Evolutionary conservation across 2,797 vertebrate species (phyloP), one percentile per base, ranked within the genome.

Genomic region (Nyctalus aviator): DNA sequence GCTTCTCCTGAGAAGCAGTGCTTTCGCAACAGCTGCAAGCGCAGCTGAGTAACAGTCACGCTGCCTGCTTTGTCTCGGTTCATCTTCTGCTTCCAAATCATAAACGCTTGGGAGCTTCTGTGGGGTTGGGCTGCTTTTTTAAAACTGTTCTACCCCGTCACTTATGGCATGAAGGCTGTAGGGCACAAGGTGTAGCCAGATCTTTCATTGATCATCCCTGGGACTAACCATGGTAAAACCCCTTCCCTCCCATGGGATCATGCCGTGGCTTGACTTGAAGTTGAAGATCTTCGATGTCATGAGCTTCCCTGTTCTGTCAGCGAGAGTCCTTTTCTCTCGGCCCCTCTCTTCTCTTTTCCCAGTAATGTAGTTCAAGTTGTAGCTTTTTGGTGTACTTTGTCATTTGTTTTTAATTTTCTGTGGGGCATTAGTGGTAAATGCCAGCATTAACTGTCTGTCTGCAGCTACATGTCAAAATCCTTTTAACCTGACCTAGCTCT

Each of bases 381-480:
- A 76, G 69, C 25, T 27, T 75, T 69, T 23, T 3, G 15, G 4
- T 78, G 13, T 84, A 2, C 23, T 53, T 68, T 69, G 35, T 91
- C 55, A 50, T 90, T 93, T 90, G 57, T 64, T 66, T 90, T 85
- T n/a, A 79, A 59, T 48, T 55, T 88, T 88, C 77, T 64, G n/a
- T 88, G 57, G 57, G 48, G 11, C 48, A 3, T 90, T 62, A 44
- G 57, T 83, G 48, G 21, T 85, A 85, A 75, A 76, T 5, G 2
- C 9, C 71, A 41, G 62, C 21, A 27, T 59, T 86, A 9, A 17
- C 14, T 30, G 1, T 78, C 17, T 32, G 2, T 83, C 44, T 77
- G 6, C 21, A n/a, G 44, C 14, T 77, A 0, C 35, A 6, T 84
- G 73, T 93, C 14, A 2, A 1, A 84, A 10, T 87, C 46, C 35